These are phyloP conservation scores for Heliconius cydno DNA, from an alignment of 2,888 invertebrate species.

Conservation along the genomic window DNA sequence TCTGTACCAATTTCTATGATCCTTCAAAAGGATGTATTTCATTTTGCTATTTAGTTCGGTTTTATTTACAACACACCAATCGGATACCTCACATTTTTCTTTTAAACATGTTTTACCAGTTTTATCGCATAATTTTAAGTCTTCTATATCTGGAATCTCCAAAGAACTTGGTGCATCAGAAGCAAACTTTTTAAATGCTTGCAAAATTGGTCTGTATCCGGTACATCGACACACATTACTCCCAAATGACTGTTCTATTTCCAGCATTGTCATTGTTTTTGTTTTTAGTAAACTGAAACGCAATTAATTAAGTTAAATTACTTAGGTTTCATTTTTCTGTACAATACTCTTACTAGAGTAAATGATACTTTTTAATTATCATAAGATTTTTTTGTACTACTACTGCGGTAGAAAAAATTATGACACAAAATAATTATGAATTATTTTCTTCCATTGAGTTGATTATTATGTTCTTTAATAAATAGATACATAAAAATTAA, in stretches of 20 bases:
- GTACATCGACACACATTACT: conserved; percentile 90
- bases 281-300: conserved; percentile 66
- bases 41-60: conserved; percentile 49
- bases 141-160: conserved; percentile 60
- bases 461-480: too few species aligned
- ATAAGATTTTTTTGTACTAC: too few species aligned
- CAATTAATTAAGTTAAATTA: not conserved
- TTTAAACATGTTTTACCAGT: conserved; percentile 46
- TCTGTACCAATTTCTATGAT: conserved; percentile 77
- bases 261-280: conserved; percentile 79
- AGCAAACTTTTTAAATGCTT: conserved; percentile 85
- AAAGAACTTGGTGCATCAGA: conserved; percentile 65
- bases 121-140: conserved; percentile 53
- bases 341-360: too few species aligned
- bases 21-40: conserved; percentile 56
- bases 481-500: too few species aligned
- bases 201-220: conserved; percentile 85
- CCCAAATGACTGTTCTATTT: conserved; percentile 88
- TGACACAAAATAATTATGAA: too few species aligned
- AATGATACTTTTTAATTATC: too few species aligned
- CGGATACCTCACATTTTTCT: conserved; percentile 51
- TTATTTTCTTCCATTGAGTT: too few species aligned
- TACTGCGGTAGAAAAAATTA: too few species aligned
- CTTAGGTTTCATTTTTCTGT: not conserved
- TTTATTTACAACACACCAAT: conserved; percentile 61